Base-by-base conservation (phyloP, 2,888 invertebrate genomes). In the Chironomus riparius region DNA sequence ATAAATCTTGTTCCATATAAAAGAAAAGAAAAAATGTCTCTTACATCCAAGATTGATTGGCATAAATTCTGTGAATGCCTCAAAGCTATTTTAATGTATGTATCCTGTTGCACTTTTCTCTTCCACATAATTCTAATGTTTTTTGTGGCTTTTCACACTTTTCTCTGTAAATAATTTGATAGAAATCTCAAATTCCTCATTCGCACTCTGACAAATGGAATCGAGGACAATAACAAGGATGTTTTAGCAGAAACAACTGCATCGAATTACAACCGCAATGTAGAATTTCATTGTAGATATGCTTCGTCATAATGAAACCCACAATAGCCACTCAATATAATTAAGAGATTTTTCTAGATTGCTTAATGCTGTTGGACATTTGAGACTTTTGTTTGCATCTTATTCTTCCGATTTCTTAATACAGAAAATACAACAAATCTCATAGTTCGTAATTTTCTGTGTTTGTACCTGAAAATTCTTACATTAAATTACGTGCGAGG, bases 161-260 rank as follows among this genome's bases (percentile, higher is more conserved):
- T 75, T 68, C 68, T 18, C 22, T 38, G 68, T 68, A 75, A 75
- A 75, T 75, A 75, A 75, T 75, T 75, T 75, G 74, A 75, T 75
- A 75, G 68, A 68, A 75, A 75, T 75, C 74, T 75, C 48, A 74
- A 65, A 28, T 73, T 71, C 71, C 71, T 22, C 50, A 15, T 56
- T 71, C 50, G 47, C 50, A 22, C 15, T 50, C 15, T 7, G 5
- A 24, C 10, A 4, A 24, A 24, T 65, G 65, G 61, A 47, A 21
- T 22, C n/a, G 61, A 56, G 62, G 21, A 65, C 65, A 65, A 65
- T 21, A 65, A 65, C 65, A 65, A 70, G 70, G 62, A 73, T 73
- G 72, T 73, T 73, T 73, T 6, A 7, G 38, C 62, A 73, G 47
- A 73, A 73, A 73, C 72, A 73, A 73, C 61, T 73, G 72, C 72